A percentile compares a stretch with the other conserved stretches of the same genome.
phyloP scores from a whole-genome alignment of 2,113 vertebrate genomes.

The Calypte anna region DNA sequence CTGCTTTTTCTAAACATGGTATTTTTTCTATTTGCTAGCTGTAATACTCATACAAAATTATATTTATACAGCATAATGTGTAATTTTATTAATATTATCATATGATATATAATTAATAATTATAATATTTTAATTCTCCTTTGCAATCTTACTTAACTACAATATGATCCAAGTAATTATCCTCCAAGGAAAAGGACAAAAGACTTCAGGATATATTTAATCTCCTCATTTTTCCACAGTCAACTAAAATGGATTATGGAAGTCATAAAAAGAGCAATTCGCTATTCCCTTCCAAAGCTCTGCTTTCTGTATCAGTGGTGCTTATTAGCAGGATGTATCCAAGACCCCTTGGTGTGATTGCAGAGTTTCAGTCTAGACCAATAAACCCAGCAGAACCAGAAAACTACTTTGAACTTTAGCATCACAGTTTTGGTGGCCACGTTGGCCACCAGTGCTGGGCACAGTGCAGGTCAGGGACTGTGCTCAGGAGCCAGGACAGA shows the following conservation, averaged over 20 bases:
- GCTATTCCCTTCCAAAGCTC: background rate
- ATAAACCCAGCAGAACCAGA: background rate
- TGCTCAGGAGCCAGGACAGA: background rate
- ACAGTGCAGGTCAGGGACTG: background rate
- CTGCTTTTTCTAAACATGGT: background rate
- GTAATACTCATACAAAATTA: background rate
- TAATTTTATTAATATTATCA: background rate
- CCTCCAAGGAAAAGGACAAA: background rate
- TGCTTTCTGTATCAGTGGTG: accelerated
- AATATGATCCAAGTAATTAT: background rate
- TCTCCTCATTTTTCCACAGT: background rate
- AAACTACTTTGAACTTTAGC: background rate
- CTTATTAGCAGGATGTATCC: background rate
- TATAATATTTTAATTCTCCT: background rate
- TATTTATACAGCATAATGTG: background rate
- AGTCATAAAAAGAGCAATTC: background rate
- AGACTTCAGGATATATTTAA: background rate
- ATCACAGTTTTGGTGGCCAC: accelerated
- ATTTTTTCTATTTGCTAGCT: background rate
- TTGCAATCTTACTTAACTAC: background rate
- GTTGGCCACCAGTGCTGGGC: background rate
- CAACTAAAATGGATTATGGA: background rate
- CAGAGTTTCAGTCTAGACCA: background rate
- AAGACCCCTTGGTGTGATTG: accelerated
- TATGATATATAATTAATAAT: background rate